Evolutionary conservation across 92 coral and sea anemone genomes (phyloP).

Genomic region (Virgularia gustaviana): DNA sequence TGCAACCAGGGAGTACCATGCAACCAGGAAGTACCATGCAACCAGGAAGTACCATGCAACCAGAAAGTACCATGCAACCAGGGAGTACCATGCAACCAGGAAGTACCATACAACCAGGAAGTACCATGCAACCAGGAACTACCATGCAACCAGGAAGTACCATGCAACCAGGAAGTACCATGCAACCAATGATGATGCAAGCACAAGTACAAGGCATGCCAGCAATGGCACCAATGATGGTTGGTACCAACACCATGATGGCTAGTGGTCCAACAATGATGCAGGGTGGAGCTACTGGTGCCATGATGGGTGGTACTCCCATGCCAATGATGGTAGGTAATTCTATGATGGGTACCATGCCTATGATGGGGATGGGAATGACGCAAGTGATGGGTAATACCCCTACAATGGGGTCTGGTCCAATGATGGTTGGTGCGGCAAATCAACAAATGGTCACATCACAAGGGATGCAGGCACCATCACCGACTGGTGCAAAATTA

Average conservation of each 20-base stretch:
- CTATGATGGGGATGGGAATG: neutral
- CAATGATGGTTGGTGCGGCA: constrained; percentile 1
- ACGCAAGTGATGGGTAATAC: neutral
- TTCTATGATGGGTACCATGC: constrained; percentile 4
- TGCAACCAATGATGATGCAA: constrained; percentile 31
- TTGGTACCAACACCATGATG: constrained; percentile 6
- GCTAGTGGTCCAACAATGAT: neutral
- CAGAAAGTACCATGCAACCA: constrained; percentile 34
- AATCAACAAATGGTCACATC: constrained; percentile 7
- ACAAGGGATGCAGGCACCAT: too few species aligned
- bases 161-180: constrained; percentile 26
- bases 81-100: constrained; percentile 1
- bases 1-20: constrained; percentile 22
- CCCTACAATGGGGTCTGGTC: neutral
- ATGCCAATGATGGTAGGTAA: constrained; percentile 10
- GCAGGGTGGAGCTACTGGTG: neutral
- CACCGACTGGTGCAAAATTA: constrained; percentile 12
- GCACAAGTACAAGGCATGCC: neutral
- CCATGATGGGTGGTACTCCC: constrained; percentile 7
- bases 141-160: constrained; percentile 37
- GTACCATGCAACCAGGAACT: constrained; percentile 4
- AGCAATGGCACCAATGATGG: constrained; percentile 13
- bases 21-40: constrained; percentile 31
- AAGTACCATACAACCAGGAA: constrained; percentile 31
- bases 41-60: constrained; percentile 1